A percentile compares a stretch with the other conserved stretches of the same genome.
These are phyloP conservation scores for Erynnis tages DNA, from an alignment of 2,888 invertebrate species.

Conservation along the genomic window DNA sequence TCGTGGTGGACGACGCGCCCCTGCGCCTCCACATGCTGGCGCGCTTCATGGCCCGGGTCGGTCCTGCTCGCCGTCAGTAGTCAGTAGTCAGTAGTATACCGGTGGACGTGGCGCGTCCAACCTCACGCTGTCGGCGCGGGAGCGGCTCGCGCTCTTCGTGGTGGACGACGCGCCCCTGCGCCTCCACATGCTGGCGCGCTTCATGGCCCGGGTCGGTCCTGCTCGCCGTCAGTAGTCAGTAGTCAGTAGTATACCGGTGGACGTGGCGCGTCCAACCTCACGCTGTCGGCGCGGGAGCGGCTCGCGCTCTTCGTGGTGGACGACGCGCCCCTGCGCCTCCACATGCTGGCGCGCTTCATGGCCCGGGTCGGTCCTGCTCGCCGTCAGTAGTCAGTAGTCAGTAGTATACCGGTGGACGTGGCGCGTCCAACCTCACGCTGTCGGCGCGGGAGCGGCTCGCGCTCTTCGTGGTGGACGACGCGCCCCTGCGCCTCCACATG, in stretches of 20 bases:
- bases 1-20: slow-evolving; percentile 62
- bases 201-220: slow-evolving; percentile 37
- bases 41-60: slow-evolving; percentile 40
- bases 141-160: slow-evolving; percentile 60
- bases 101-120: slow-evolving; percentile 66
- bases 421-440: slow-evolving; percentile 70
- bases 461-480: slow-evolving; percentile 62
- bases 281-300: slow-evolving; percentile 59
- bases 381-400: no score
- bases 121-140: slow-evolving; percentile 59
- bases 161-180: slow-evolving; percentile 66
- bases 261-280: slow-evolving; percentile 68
- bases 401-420: slow-evolving; percentile 64
- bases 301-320: slow-evolving; percentile 61
- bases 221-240: neutral
- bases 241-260: no score
- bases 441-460: slow-evolving; percentile 58
- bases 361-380: neutral
- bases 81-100: no score
- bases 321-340: slow-evolving; percentile 65
- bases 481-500: slow-evolving; percentile 65
- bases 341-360: slow-evolving; percentile 59
- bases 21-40: slow-evolving; percentile 66
- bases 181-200: slow-evolving; percentile 60
- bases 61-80: neutral